Evolutionary conservation across 2,797 vertebrate species (phyloP).

Genomic region (Hafferia zeledoni): DNA sequence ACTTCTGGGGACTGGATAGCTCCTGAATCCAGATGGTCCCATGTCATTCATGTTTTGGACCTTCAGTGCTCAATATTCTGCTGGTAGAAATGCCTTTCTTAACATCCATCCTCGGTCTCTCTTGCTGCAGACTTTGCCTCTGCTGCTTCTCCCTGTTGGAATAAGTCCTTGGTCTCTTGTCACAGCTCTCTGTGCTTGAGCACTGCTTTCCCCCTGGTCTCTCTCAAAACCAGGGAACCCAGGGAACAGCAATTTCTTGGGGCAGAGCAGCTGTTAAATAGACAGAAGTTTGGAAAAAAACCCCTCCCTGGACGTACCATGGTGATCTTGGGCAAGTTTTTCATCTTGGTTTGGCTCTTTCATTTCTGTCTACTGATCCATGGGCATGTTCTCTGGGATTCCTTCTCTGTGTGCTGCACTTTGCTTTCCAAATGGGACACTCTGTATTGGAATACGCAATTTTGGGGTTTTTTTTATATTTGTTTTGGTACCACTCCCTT

Average conservation of each 20-base stretch:
- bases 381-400: rapidly evolving
- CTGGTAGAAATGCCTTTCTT: background rate
- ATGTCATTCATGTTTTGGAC: background rate
- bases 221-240: background rate
- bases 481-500: background rate
- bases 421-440: background rate
- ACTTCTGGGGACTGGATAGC: background rate
- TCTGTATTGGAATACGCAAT: background rate
- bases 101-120: background rate
- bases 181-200: background rate
- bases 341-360: background rate
- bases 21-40: background rate
- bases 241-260: background rate
- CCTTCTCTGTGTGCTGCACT: background rate
- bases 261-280: background rate
- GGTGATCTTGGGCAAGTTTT: background rate
- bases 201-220: background rate
- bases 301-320: background rate
- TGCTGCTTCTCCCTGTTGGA: background rate
- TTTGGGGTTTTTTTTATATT: background rate
- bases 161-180: background rate
- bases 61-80: background rate
- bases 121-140: background rate
- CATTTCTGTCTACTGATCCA: background rate
- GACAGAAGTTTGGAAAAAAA: background rate